phyloP scores from a whole-genome alignment of 2,888 invertebrate species.

The Eilema sororculum region DNA sequence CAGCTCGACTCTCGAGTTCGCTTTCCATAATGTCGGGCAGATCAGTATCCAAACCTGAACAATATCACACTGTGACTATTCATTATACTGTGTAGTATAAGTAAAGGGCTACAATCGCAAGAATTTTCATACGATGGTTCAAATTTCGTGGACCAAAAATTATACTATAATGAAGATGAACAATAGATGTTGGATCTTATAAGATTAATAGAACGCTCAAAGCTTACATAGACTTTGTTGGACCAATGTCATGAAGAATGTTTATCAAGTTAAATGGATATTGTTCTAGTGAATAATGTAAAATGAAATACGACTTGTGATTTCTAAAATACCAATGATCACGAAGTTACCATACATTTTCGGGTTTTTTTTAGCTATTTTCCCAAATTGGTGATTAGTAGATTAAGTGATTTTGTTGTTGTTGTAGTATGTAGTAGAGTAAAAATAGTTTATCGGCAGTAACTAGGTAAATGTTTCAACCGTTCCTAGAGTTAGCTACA shows the following conservation, averaged over 20 bases:
- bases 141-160: constrained; percentile 65
- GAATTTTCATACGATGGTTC: constrained; percentile 44
- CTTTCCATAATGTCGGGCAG: constrained; percentile 81
- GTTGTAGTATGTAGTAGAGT: too few relatives aligned
- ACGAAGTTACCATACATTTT: background rate
- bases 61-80: constrained; percentile 66
- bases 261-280: background rate
- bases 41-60: constrained; percentile 83
- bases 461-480: too few relatives aligned
- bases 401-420: too few relatives aligned
- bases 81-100: too few relatives aligned
- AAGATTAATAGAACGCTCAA: background rate
- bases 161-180: constrained; percentile 26
- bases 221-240: background rate
- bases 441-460: too few relatives aligned
- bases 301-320: background rate
- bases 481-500: too few relatives aligned
- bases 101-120: background rate
- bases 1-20: constrained; percentile 82
- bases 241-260: background rate
- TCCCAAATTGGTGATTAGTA: background rate
- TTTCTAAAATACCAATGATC: background rate
- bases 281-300: background rate
- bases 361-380: background rate
- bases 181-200: background rate